Base-by-base conservation (phyloP, 30 jellyfish, hydroid and myxozoan genomes). In the Aurelia coerulea region DNA sequence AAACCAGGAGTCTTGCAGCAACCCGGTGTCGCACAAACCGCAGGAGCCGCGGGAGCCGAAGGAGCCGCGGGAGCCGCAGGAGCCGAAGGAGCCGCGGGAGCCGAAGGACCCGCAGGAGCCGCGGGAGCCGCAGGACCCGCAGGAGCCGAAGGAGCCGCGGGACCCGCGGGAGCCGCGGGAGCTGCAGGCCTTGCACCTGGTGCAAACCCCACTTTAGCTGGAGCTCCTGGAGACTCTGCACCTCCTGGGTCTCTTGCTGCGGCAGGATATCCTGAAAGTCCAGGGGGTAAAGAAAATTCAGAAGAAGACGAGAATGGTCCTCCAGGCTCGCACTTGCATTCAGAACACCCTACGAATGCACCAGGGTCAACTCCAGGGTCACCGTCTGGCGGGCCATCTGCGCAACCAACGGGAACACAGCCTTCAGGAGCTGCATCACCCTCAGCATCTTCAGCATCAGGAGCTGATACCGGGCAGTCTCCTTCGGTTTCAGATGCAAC, bases 351-450 rank as follows among this genome's bases (percentile, higher is more conserved):
- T 29, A 10, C 84, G 10, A n/a, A 19, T 3, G 19, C 56, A 37
- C 75, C 84, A 3, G 54, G 62, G 7, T 75, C 87, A 29, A 87
- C 86, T 12, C 85, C 87, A 6, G 77, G 78, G 15, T 72, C 89
- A 14, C 89, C 76, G 37, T 66, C 59, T 32, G 60, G 7, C 7
- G 80, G 64, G 19, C 39, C 59, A 2, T 59, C 72, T 5, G 37
- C 74, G 0, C 86, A 9, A 53, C 75, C 72, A 19, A 35, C 76
- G 19, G 85, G 66, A 42, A 23, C 89, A 17, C 90, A 46, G 83
- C 90, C 80, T 16, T 81, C 82, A 60, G 64, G 59, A 62, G 34
- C 88, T 31, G 62, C 50, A 62, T 34, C 56, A 39, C 82, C 89
- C 23, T 75, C 73, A 70, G 78, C 68, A 34, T 50, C 86, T 59